phyloP scores from a whole-genome alignment of 2,888 invertebrate species.

The Gymnoscelis rufifasciata region DNA sequence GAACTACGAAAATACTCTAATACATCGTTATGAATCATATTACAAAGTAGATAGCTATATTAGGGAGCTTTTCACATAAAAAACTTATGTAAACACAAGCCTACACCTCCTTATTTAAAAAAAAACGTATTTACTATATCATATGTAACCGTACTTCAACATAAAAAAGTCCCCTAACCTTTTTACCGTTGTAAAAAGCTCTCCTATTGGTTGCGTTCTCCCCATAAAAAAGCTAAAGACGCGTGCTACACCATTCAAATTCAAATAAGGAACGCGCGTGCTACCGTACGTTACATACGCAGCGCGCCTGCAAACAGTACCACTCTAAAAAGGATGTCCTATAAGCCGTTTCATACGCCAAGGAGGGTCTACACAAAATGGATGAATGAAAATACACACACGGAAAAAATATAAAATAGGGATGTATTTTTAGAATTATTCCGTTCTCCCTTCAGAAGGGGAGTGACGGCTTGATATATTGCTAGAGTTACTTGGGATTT shows the following conservation, averaged over 20 bases:
- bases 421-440: constrained; percentile 68
- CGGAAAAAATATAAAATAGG: constrained; percentile 76
- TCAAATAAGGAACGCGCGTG: constrained; percentile 68
- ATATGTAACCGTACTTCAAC: no score
- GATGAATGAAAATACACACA: constrained; percentile 66
- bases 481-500: constrained; percentile 74
- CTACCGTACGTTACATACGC: constrained; percentile 55
- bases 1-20: no score
- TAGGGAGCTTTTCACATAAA: no score
- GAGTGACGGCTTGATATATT: constrained; percentile 74
- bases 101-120: constrained; percentile 44
- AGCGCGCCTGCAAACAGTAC: constrained; percentile 57
- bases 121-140: constrained; percentile 42
- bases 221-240: constrained; percentile 73
- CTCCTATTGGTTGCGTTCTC: constrained; percentile 59
- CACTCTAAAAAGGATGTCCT: constrained; percentile 46
- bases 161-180: constrained; percentile 68
- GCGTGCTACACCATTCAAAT: constrained; percentile 66
- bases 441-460: constrained; percentile 62
- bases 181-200: constrained; percentile 53
- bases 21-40: no score
- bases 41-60: no score
- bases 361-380: constrained; percentile 38
- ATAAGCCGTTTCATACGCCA: constrained; percentile 19
- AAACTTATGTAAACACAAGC: background rate